Evolutionary conservation across 2,888 invertebrate genomes (phyloP), one percentile per base, ranked within the genome.

Genomic region (Catocala sponsa): DNA sequence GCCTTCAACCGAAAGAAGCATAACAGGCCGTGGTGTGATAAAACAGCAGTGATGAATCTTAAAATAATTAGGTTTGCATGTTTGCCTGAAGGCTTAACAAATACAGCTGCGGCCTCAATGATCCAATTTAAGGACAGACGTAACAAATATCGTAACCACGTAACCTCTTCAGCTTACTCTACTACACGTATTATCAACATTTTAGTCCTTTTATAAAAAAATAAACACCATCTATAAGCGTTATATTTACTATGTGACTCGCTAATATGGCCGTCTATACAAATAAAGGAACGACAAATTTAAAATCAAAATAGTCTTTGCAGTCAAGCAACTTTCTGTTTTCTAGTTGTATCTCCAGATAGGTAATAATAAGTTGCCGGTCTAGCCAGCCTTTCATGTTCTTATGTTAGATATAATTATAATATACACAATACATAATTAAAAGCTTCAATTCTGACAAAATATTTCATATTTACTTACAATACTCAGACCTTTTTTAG

Each of bases 131-230:
- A 25, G 25, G 25, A 25, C 25, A 25, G 25, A 25, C 25, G 10
- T 11, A 4, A 42, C 42, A 42, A 49, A 12, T 9, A 35, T 1
- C 33, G 12, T 51, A 25, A 6, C 42, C 15, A 25, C 15, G 12
- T 42, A 56, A 49, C 6, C 5, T 25, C 15, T 59, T 10, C 0
- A 44, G 5, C n/a, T 50, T 33, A 52, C 51, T 42, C 12, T 41
- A 47, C 4, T 50, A 60, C 6, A 50, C 2, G 35, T 12, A 42
- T 48, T 11, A 60, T 35, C 5, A 70, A 62, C 50, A 57, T 67
- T 74, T 77, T 74, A 75, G 78, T 74, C 63, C 63, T 61, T 77
- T 70, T 60, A 55, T 66, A 68, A 59, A 51, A 63, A 63, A 58
- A 74, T 46, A 46, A 70, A 70, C 56, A 61, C 63, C 42, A 7